Evolutionary conservation across 2,888 invertebrate species (phyloP).

Genomic region (Aproaerema taeniolella): DNA sequence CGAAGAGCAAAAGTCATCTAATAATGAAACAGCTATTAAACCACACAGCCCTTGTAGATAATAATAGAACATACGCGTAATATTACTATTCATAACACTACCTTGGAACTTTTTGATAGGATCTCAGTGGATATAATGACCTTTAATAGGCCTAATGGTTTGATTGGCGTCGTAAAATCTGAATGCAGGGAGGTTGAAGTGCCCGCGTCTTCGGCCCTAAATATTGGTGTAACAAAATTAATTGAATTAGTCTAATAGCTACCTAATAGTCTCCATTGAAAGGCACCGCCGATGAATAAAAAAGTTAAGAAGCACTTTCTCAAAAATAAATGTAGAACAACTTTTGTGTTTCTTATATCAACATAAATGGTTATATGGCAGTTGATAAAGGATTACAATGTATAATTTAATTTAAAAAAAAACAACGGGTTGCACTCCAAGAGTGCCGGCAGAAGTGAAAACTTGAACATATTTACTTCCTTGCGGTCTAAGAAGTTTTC

Average conservation of each 20-base stretch:
- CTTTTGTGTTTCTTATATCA: too few relatives aligned
- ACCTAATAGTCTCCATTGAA: slow-evolving; percentile 24
- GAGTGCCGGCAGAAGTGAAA: too few relatives aligned
- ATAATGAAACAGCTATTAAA: too few relatives aligned
- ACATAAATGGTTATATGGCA: too few relatives aligned
- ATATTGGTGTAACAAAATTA: slow-evolving; percentile 31
- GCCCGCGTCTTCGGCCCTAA: slow-evolving; percentile 16
- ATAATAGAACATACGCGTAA: slow-evolving; percentile 4
- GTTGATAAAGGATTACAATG: too few relatives aligned
- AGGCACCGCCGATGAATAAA: slow-evolving; percentile 21
- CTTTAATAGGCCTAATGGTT: slow-evolving; percentile 57
- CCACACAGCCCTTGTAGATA: too few relatives aligned
- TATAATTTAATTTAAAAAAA: too few relatives aligned
- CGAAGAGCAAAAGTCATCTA: too few relatives aligned
- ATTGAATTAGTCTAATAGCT: slow-evolving; percentile 46
- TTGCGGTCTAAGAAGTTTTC: too few relatives aligned
- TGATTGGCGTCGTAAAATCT: slow-evolving; percentile 61
- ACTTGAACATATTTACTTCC: too few relatives aligned
- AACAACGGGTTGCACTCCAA: too few relatives aligned
- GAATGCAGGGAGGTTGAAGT: slow-evolving; percentile 25
- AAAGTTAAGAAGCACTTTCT: slow-evolving; percentile 3
- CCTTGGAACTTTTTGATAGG: slow-evolving; percentile 35
- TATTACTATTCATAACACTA: slow-evolving; percentile 43
- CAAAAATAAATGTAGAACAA: not conserved
- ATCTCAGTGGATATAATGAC: slow-evolving; percentile 51